These are phyloP conservation scores for Trachythela sp. DNA, from an alignment of 64 coral and sea anemone genomes.

Conservation along the genomic window DNA sequence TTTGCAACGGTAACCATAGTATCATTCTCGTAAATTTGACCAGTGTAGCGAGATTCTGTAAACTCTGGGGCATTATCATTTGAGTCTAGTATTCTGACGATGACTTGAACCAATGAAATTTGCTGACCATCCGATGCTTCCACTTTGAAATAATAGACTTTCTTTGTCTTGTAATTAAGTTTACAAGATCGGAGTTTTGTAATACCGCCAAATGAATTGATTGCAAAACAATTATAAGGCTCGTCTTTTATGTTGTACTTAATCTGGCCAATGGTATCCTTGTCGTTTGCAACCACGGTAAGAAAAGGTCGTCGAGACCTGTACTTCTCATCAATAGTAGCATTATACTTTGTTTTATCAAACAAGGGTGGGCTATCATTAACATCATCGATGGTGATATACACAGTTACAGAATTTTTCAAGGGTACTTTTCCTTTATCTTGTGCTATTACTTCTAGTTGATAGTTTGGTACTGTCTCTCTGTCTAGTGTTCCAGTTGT, in stretches of 20 bases:
- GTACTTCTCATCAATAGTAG: not conserved
- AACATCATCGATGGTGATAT: not conserved
- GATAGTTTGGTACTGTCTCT: not conserved
- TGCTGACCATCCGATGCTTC: conserved; percentile 43
- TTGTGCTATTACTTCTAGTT: not conserved
- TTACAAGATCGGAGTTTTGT: not conserved
- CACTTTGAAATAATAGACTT: conserved; percentile 56
- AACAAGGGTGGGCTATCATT: not conserved
- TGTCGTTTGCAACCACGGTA: not conserved
- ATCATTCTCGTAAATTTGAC: conserved; percentile 35
- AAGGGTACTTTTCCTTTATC: not conserved
- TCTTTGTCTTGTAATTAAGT: conserved; percentile 30
- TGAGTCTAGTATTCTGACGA: conserved; percentile 35
- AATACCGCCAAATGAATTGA: not conserved
- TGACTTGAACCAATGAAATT: conserved; percentile 43
- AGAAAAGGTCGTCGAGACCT: not conserved
- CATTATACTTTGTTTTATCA: not conserved
- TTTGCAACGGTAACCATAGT: conserved; percentile 25
- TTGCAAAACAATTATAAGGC: not conserved
- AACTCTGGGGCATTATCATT: conserved; percentile 57
- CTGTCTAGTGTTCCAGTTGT: not conserved
- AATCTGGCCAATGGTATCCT: not conserved
- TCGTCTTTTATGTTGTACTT: not conserved
- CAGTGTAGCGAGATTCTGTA: not conserved
- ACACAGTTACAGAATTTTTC: not conserved